phyloP scores from a whole-genome alignment of 2,113 vertebrate genomes.

The Podarcis muralis region DNA sequence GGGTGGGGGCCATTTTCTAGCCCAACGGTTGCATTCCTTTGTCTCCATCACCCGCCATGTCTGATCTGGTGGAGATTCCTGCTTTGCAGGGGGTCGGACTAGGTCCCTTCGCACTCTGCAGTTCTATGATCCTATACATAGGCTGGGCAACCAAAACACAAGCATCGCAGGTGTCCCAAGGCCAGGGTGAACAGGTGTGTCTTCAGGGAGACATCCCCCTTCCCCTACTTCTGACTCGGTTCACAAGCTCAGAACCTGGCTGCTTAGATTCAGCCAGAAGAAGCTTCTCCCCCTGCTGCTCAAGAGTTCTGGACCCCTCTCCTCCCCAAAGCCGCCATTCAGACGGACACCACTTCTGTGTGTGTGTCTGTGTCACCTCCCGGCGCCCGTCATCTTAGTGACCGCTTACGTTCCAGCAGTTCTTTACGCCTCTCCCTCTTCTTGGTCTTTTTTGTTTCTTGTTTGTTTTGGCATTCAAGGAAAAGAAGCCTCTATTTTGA shows the following conservation, averaged over 20 bases:
- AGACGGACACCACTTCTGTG: neutral
- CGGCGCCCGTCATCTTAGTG: neutral
- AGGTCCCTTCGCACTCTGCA: too few species aligned
- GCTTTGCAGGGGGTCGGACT: too few species aligned
- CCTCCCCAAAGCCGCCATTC: neutral
- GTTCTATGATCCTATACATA: too few species aligned
- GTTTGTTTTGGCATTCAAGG: constrained; percentile 84
- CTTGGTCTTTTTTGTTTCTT: constrained; percentile 64
- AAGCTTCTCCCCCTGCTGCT: neutral
- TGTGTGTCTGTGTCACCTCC: neutral
- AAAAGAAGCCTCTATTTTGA: constrained; percentile 95
- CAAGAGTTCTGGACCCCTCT: neutral
- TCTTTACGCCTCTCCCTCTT: constrained; percentile 71
- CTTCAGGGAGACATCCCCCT: too few species aligned
- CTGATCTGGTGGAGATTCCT: too few species aligned
- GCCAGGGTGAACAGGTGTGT: too few species aligned
- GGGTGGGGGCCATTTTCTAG: too few species aligned
- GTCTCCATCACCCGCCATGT: too few species aligned
- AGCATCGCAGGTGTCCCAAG: too few species aligned
- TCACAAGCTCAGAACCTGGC: neutral
- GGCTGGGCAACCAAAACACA: too few species aligned
- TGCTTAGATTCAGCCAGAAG: neutral
- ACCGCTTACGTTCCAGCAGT: constrained; percentile 54
- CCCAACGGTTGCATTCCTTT: too few species aligned
- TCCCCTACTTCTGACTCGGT: neutral